Base-by-base conservation (phyloP, 1,140 invertebrate genomes). In the Drosophila prosaltans region DNA sequence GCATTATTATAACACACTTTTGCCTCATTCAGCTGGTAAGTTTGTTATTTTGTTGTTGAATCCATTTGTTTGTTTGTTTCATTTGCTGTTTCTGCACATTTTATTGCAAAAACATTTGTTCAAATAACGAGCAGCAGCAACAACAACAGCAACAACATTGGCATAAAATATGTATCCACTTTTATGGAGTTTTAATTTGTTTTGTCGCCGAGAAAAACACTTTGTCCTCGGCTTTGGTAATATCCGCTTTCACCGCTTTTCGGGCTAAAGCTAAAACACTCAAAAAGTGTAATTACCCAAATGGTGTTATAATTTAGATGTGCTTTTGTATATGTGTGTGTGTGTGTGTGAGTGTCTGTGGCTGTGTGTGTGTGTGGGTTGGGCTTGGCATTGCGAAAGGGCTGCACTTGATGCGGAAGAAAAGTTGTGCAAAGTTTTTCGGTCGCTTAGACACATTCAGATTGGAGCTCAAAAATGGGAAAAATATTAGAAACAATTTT, bases 111-210 rank as follows among this genome's bases (percentile, higher is more conserved):
- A 89, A 83, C 84, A 88, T 88, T 88, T 88, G 84, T 88, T 80
- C 73, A 74, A 88, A 89, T 88, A 88, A 83, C 69, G 57, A 79
- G 71, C 21, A 59, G 40, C 65, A 30, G 4, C 28, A 30, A 30
- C 16, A 16, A 16, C 16, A 80, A 61, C 40, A 32, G 48, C 66
- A 65, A 41, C 40, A 80, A 57, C 77, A 80, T 74, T 76, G 74
- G 65, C 74, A 72, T 84, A 75, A 84, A 89, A 88, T 88, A 88
- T 88, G 71, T 78, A 89, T 89, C 59, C 80, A 78, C 77, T 81
- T 89, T 89, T 81, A 89, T 89, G 84, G 85, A 89, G 80, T 89
- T 89, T 89, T 89, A 89, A 89, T 89, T 89, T 89, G 84, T 89
- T 89, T 89, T 84, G 84, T 89, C 84, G 78, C 84, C 84, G 59